Base-by-base conservation (phyloP, 2,113 vertebrate genomes). In the Tragelaphus scriptus region DNA sequence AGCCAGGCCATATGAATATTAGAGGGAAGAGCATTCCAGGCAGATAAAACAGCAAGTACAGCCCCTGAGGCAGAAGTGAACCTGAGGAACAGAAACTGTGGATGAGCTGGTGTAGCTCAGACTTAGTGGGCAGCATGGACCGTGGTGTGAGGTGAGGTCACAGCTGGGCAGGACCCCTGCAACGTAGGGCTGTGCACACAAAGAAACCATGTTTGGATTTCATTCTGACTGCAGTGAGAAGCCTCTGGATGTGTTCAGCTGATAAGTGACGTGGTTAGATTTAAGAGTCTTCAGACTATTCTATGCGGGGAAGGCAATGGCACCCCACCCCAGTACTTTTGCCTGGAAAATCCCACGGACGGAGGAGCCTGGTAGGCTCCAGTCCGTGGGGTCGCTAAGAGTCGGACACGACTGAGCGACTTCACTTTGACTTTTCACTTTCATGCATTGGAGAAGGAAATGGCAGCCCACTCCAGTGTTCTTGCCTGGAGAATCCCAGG, bases 131-230 rank as follows among this genome's bases (percentile, higher is more conserved):
- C 23, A 44, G 13, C 59, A 0, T 28, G 55, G 55, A 92, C 1
- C 5, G 1, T 12, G 6, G 15, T 61, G 47, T 51, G 49, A 92
- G 5, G n/a, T 16, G 21, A 13, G 6, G 5, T 8, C 51, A n/a
- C 25, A 36, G 47, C 7, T 14, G 1, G 49, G 5, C 17, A 80
- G 81, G 51, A 5, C 11, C 23, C 51, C 81, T 0, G 2, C 13
- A 47, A 11, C 1, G 0, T 0, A 53, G 30, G 30, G n/a, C 63
- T n/a, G 32, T 11, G 13, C 53, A 23, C 26, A 21, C 40, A 55
- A 53, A 40, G 51, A 30, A 90, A 16, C 2, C 0, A 53, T 2
- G 3, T 84, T 28, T n/a, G 47, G 56, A 19, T 47, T 92, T 90
- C 51, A 95, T 82, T 86, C 75, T 36, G 79, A 65, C n/a, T 40